Percentiles rank a stretch among this genome's conserved stretches.
phyloP scores from a whole-genome alignment of 1,140 invertebrate genomes.

The Drosophila parvula region DNA sequence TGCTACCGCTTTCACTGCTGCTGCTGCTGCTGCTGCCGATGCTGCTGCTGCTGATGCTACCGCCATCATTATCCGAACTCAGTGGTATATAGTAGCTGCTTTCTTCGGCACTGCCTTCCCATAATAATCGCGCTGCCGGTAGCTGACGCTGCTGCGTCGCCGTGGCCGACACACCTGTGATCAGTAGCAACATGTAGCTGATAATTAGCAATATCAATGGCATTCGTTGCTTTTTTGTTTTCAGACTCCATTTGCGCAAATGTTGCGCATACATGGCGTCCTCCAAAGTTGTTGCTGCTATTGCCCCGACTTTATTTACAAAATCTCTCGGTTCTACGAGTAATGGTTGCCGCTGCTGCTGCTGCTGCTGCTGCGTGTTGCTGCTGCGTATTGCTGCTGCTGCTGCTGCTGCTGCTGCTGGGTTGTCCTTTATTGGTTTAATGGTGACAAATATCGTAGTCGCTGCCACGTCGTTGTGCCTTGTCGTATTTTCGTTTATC shows the following conservation, averaged over 20 bases:
- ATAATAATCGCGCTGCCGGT: conserved; percentile 51
- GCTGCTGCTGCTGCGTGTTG: conserved; percentile 30
- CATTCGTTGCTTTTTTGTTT: conserved; percentile 84
- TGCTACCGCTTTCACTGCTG: conserved; percentile 40
- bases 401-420: conserved; percentile 33
- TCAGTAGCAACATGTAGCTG: conserved; percentile 80
- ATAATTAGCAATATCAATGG: conserved; percentile 80
- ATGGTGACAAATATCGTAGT: conserved; percentile 64
- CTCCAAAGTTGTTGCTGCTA: conserved; percentile 76
- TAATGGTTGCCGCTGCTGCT: conserved; percentile 15
- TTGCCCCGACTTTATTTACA: conserved; percentile 79
- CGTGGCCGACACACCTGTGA: conserved; percentile 63
- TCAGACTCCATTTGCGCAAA: conserved; percentile 85
- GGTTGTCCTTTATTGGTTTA: conserved; percentile 38
- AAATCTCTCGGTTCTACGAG: conserved; percentile 50
- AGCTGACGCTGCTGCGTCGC: conserved; percentile 43
- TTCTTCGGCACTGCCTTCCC: conserved; percentile 68
- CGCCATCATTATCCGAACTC: conserved; percentile 69
- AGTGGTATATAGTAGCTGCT: conserved; percentile 73
- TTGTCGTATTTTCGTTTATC: conserved; percentile 82
- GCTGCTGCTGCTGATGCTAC: conserved; percentile 40
- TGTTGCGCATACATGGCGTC: conserved; percentile 84
- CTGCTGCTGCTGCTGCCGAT: conserved; percentile 24
- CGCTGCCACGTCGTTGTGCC: conserved; percentile 69
- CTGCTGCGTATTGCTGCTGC: conserved; percentile 36